Percentiles rank a stretch among this genome's conserved stretches.
Conservation (phyloP, 2,888 invertebrate genomes). For the Cecidostiba fungosa region DNA sequence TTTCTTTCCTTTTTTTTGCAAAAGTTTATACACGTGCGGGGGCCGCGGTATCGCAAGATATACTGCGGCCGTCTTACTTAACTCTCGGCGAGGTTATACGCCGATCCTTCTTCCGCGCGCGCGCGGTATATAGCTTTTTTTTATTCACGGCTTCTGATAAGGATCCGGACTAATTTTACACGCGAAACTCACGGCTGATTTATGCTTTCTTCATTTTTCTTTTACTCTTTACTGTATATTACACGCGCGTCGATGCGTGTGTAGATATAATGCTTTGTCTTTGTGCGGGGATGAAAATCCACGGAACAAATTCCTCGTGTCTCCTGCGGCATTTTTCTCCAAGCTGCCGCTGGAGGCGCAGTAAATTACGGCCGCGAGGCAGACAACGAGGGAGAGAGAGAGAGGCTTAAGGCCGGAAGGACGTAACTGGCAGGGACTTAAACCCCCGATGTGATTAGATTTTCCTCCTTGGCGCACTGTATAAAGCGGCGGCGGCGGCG, state of each 20-base stretch:
- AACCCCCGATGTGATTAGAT: conserved; percentile 62
- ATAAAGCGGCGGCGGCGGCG: conserved; percentile 11
- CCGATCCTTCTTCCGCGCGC: not conserved
- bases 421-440: conserved; percentile 58
- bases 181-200: conserved; percentile 28
- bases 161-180: conserved; percentile 43
- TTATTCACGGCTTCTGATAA: conserved; percentile 12
- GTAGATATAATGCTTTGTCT: not conserved
- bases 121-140: not conserved
- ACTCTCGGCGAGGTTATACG: not conserved
- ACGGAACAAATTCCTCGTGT: conserved; percentile 3
- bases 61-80: conserved; percentile 16
- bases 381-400: not conserved
- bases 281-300: conserved; percentile 6
- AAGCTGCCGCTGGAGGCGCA: conserved; percentile 24
- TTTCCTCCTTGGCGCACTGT: conserved; percentile 57
- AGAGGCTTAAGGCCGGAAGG: conserved; percentile 61
- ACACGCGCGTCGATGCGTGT: not conserved
- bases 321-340: conserved; percentile 25
- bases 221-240: not conserved
- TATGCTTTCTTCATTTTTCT: not conserved
- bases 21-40: not conserved
- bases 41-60: conserved; percentile 15
- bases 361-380: conserved; percentile 45
- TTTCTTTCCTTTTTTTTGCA: not conserved